These are phyloP conservation scores for Nothobranchius kuhntae DNA, from an alignment of 2,113 vertebrate genomes.

Conservation along the genomic window DNA sequence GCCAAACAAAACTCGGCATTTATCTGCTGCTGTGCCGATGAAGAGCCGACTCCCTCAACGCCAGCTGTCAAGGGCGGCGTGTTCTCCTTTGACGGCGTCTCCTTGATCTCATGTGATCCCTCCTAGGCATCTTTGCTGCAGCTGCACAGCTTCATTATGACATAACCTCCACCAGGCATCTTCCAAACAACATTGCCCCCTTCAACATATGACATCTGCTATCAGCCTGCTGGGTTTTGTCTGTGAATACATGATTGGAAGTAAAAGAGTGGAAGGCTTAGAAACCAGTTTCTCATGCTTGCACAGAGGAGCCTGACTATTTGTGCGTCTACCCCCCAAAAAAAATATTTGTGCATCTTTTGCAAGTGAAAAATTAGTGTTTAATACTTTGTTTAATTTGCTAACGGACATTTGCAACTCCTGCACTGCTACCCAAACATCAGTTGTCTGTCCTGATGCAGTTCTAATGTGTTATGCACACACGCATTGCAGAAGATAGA, in stretches of 20 bases:
- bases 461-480: no score
- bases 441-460: no score
- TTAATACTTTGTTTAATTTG: no score
- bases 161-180: constrained; percentile 47
- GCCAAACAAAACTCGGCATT: constrained; percentile 40
- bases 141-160: constrained; percentile 71
- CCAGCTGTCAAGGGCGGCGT: constrained; percentile 65
- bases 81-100: constrained; percentile 59
- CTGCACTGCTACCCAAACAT: no score
- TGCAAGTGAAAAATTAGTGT: no score
- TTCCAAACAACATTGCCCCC: constrained; percentile 41
- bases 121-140: constrained; percentile 58
- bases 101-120: constrained; percentile 75
- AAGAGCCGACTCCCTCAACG: constrained; percentile 50
- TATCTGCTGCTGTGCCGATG: constrained; percentile 48
- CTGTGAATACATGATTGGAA: constrained; percentile 20
- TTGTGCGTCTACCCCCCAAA: background rate
- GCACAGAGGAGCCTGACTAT: background rate
- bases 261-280: constrained; percentile 11
- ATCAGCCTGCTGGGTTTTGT: constrained; percentile 47
- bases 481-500: no score
- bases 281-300: background rate
- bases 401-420: no score
- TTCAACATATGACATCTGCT: constrained; percentile 53
- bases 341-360: no score